Evolutionary conservation across 2,888 invertebrate species (phyloP), one percentile per base, ranked within the genome.

Genomic region (Caenorhabditis virilis): DNA sequence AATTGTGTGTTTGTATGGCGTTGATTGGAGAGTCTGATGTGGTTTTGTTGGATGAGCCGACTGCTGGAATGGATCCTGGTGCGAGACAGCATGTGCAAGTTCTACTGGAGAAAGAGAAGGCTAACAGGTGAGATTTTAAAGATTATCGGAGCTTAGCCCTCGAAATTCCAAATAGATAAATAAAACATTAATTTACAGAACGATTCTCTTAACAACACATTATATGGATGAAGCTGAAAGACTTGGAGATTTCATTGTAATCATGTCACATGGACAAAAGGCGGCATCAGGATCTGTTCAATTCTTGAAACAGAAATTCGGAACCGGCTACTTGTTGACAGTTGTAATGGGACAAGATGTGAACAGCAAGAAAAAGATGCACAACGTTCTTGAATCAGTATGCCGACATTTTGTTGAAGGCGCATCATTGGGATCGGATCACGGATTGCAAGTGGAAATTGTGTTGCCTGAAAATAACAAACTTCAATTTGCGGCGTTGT

Each of bases 211-310:
- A 13, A 41, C 51, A 42, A 51, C 51, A 15, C 51, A 41, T 42
- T 51, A 53, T 52, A 81, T 82, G 79, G 78, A 82, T 53, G 81
- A 81, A 62, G 81, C 81, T 1, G 81, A 82, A 57, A 51, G 67
- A 13, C 60, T 82, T 18, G 82, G 79, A 7, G 79, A 79, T 38
- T 67, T 77, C 55, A 66, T 79, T 22, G 69, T 66, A 1, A 78
- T 79, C 41, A 79, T 79, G 80, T 75, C 70, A 11, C 75, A 79
- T 16, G 79, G 79, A 46, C 53, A 68, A 13, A 51, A 74, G 16
- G 74, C 68, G 16, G 72, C 78, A 42, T 74, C 74, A 36, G 79
- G 78, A 30, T 72, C 74, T 1, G 56, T 60, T 23, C 67, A 69
- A 9, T 80, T 72, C 42, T 47, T 79, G 45, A 80, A 80, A 47